Percentiles rank a stretch among this genome's conserved stretches.
These are phyloP conservation scores for Frankliniella intonsa DNA, from an alignment of 2,888 invertebrate species.

Conservation along the genomic window DNA sequence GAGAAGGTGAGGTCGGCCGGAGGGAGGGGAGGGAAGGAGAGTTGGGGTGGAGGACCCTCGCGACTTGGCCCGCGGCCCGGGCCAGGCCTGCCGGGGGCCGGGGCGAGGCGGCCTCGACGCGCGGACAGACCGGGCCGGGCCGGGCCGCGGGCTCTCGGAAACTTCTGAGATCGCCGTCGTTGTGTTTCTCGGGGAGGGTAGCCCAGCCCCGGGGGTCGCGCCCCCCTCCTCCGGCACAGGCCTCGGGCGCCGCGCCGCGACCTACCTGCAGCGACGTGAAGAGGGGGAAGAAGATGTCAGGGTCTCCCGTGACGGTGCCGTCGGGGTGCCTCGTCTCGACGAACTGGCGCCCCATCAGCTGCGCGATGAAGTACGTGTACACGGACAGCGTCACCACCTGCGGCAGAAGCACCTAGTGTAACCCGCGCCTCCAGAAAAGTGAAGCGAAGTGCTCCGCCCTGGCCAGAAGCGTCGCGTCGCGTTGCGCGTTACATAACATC, in stretches of 20 bases:
- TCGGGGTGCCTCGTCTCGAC: constrained; percentile 50
- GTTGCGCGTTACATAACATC: not conserved
- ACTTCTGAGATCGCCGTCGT: too few species aligned
- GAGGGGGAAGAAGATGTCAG: constrained; percentile 84
- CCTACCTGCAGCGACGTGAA: constrained; percentile 83
- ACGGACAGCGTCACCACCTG: constrained; percentile 90
- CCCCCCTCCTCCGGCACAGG: too few species aligned
- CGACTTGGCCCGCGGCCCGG: too few species aligned
- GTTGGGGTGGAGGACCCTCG: too few species aligned
- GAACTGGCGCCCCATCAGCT: constrained; percentile 82
- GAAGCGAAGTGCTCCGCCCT: too few species aligned
- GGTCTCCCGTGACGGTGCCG: constrained; percentile 55
- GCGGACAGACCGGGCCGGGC: too few species aligned
- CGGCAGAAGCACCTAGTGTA: constrained; percentile 38
- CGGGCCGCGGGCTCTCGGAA: too few species aligned
- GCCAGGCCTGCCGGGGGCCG: too few species aligned
- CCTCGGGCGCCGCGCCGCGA: not conserved
- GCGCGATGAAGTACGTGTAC: constrained; percentile 86
- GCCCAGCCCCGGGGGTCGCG: not conserved
- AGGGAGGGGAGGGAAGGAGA: not conserved
- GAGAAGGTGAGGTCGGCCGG: not conserved
- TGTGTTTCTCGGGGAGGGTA: too few species aligned
- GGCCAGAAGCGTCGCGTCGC: too few species aligned
- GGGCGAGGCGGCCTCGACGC: too few species aligned
- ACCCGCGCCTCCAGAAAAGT: too few species aligned